Conservation (phyloP, 2,113 vertebrate genomes). For the Symphodus melops region DNA sequence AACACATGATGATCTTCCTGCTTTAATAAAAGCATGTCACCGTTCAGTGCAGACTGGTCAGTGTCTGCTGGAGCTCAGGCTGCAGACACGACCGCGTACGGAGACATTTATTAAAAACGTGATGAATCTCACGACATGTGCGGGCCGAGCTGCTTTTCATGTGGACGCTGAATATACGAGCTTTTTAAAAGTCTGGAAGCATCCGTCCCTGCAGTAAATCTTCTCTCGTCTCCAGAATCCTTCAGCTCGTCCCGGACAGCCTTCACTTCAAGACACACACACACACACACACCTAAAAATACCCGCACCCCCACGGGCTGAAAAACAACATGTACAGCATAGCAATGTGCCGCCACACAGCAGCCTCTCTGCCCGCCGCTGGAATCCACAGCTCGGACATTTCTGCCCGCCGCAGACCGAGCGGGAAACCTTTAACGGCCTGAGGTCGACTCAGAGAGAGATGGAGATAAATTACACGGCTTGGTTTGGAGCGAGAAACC, state of each 20-base stretch:
- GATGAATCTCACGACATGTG: background rate
- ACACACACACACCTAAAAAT: conserved; percentile 25
- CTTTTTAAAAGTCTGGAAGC: background rate
- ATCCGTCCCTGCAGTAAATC: background rate
- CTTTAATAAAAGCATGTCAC: too few species aligned
- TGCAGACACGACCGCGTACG: too few species aligned
- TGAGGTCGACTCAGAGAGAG: conserved; percentile 44
- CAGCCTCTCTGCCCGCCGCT: conserved; percentile 41
- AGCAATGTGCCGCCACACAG: conserved; percentile 26
- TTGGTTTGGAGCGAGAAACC: conserved; percentile 46
- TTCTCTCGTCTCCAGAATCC: background rate
- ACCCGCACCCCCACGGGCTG: conserved; percentile 27
- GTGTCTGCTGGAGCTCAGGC: too few species aligned
- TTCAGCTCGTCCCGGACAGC: background rate
- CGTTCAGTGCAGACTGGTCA: too few species aligned
- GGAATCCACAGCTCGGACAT: conserved; percentile 57
- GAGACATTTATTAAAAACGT: too few species aligned
- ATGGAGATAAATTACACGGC: conserved; percentile 64
- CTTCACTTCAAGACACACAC: background rate
- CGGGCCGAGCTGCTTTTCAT: background rate
- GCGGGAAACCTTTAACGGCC: conserved; percentile 63
- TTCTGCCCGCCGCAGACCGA: conserved; percentile 56
- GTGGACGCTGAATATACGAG: background rate
- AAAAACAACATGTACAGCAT: conserved; percentile 22
- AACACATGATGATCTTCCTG: too few species aligned